phyloP scores from a whole-genome alignment of 2,888 invertebrate species.

The Tachina grossa region DNA sequence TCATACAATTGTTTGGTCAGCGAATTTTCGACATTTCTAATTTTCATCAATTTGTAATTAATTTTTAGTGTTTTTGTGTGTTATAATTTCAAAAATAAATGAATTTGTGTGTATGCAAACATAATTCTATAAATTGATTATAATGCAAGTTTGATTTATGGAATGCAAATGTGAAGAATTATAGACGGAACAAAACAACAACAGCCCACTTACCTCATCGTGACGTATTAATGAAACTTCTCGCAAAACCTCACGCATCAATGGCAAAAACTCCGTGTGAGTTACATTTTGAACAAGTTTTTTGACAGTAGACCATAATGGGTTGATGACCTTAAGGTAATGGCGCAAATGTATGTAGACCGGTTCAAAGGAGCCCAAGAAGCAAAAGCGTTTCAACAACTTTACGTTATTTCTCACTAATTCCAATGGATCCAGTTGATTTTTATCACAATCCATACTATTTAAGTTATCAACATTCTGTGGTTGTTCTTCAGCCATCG shows the following conservation, averaged over 20 bases:
- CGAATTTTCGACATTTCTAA: too few relatives aligned
- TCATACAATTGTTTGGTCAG: too few relatives aligned
- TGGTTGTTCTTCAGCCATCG: not conserved
- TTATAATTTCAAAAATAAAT: too few relatives aligned
- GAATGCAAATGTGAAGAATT: too few relatives aligned
- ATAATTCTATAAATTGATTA: too few relatives aligned
- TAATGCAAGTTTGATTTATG: too few relatives aligned
- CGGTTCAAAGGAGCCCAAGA: constrained; percentile 76
- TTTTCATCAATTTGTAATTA: too few relatives aligned
- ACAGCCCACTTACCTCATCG: constrained; percentile 77
- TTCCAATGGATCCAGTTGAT: too few relatives aligned
- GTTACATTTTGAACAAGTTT: constrained; percentile 71
- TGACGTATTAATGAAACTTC: constrained; percentile 74
- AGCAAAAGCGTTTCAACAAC: constrained; percentile 77
- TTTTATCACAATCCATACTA: constrained; percentile 6
- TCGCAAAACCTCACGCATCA: constrained; percentile 71
- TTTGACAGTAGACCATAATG: constrained; percentile 67
- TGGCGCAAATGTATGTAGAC: constrained; percentile 73
- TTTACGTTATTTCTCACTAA: not conserved
- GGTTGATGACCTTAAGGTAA: constrained; percentile 68
- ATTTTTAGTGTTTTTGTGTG: too few relatives aligned
- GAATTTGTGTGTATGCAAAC: too few relatives aligned
- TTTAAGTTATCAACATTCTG: not conserved
- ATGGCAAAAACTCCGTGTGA: constrained; percentile 72
- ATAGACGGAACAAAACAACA: not conserved